A percentile compares a stretch with the other conserved stretches of the same genome.
Conservation (phyloP, 2,888 invertebrate genomes). For the Corythucha ciliata region DNA sequence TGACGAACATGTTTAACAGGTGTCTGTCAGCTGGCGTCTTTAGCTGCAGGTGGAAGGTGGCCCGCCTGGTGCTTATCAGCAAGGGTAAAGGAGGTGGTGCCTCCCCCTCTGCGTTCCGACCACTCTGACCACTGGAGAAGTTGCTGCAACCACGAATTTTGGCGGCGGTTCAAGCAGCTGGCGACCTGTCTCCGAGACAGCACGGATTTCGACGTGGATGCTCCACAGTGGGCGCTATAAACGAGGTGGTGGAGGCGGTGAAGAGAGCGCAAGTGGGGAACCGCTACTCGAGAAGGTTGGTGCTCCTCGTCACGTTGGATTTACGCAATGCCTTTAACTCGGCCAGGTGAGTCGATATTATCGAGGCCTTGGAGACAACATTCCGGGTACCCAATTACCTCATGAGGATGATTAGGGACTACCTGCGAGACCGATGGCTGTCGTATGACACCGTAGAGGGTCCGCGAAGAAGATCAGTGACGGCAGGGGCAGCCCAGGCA, state of each 20-base stretch:
- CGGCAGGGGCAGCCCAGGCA: constrained; percentile 30
- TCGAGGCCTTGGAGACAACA: constrained; percentile 23
- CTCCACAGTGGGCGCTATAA: constrained; percentile 29
- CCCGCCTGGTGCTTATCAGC: constrained; percentile 10
- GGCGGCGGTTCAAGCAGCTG: constrained; percentile 27
- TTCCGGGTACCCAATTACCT: constrained; percentile 28
- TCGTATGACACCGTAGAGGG: constrained; percentile 28
- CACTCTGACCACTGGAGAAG: constrained; percentile 29
- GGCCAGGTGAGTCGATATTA: constrained; percentile 27
- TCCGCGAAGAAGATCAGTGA: constrained; percentile 18
- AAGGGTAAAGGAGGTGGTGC: constrained; percentile 19
- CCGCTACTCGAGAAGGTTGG: background rate
- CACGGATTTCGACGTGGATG: constrained; percentile 30
- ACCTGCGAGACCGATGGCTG: constrained; percentile 29
- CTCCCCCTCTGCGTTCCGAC: constrained; percentile 16
- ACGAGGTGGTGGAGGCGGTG: constrained; percentile 22
- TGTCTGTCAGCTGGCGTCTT: constrained; percentile 20
- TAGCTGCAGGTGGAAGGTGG: constrained; percentile 18
- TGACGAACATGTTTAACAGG: constrained; percentile 21
- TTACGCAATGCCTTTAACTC: constrained; percentile 32
- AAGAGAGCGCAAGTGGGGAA: constrained; percentile 2
- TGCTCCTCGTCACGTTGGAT: constrained; percentile 22
- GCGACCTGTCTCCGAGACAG: constrained; percentile 28
- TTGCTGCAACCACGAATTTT: constrained; percentile 34
- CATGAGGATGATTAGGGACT: constrained; percentile 27